Evolutionary conservation across 1,140 invertebrate genomes (phyloP), one percentile per base, ranked within the genome.

Genomic region (Procambarus clarkii): DNA sequence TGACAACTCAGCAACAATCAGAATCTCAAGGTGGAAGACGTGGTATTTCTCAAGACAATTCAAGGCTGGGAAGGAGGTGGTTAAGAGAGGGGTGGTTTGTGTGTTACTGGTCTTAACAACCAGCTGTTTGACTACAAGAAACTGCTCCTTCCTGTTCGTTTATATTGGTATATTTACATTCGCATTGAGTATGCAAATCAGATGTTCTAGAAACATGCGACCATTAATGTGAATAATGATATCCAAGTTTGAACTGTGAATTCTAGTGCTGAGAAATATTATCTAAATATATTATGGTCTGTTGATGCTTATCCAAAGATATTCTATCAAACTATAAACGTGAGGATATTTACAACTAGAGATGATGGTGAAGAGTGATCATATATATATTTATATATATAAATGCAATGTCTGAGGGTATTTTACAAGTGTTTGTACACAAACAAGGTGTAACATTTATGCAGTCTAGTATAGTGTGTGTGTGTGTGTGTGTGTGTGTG

Each of bases 371-470:
- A 74, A 21, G 1, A 34, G 69, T 83, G 50, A 83, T 5, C 11
- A n/a, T n/a, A n/a, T n/a, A n/a, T n/a, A n/a, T n/a, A n/a, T n/a
- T n/a, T n/a, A 50, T 71, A 85, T 74, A 71, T 46, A 48, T n/a
- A 74, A n/a, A 74, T 71, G 60, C 44, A 69, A 69, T 45, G 34
- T 34, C n/a, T 45, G 24, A 84, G 21, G 34, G 34, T 71, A 84
- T 84, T 64, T 64, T 44, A 83, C 48, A 34, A 50, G 48, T 64
- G 34, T 34, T 64, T n/a, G 60, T 83, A n/a, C 69, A 64, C 69
- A 64, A 24, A 83, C 0, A 64, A 24, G 24, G 3, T 58, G 11
- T 58, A 58, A 7, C 13, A n/a, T n/a, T n/a, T n/a, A n/a, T n/a
- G n/a, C n/a, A n/a, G n/a, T n/a, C n/a, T n/a, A n/a, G n/a, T n/a